phyloP scores from a whole-genome alignment of 2,113 vertebrate species.

The Zosterops borbonicus region DNA sequence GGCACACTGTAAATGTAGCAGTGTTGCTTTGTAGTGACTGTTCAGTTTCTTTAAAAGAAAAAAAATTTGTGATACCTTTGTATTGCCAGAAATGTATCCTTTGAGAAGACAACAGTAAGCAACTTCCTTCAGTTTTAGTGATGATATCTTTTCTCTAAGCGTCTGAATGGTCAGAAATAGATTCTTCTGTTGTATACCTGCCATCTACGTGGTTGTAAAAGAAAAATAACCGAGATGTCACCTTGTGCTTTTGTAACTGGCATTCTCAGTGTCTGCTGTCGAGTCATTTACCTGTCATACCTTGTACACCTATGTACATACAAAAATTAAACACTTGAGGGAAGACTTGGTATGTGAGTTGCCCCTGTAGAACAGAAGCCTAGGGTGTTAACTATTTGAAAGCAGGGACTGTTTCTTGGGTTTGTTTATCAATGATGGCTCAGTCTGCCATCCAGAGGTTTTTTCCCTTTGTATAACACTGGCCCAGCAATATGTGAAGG shows the following conservation, averaged over 20 bases:
- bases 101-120: not conserved
- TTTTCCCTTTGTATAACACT: accelerated
- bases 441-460: not conserved
- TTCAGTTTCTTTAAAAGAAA: not conserved
- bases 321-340: not conserved
- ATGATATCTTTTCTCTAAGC: not conserved
- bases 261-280: not conserved
- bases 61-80: not conserved
- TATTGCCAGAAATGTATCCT: not conserved
- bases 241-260: not conserved
- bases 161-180: not conserved
- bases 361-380: not conserved
- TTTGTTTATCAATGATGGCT: not conserved
- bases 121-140: not conserved
- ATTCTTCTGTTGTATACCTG: not conserved
- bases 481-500: not conserved
- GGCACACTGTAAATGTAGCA: not conserved
- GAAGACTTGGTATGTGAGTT: not conserved
- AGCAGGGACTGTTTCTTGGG: not conserved
- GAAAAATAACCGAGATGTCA: not conserved
- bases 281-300: not conserved
- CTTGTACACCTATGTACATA: not conserved
- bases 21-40: not conserved
- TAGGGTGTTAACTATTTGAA: not conserved
- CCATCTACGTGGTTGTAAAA: not conserved